Base-by-base conservation (phyloP, 2,113 vertebrate genomes). In the Gallinago undulata region DNA sequence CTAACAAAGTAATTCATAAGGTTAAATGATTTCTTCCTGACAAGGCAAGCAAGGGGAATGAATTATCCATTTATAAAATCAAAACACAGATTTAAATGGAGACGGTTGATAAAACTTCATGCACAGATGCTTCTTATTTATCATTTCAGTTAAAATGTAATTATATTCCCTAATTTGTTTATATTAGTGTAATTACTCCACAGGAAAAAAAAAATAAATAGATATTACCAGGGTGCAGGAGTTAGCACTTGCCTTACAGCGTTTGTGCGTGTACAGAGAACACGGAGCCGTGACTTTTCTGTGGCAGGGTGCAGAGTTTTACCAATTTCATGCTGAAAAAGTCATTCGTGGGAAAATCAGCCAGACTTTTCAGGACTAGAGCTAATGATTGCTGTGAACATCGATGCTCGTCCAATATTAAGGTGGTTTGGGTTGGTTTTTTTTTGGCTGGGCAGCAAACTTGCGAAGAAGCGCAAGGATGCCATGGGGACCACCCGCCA, bases 391-490 rank as follows among this genome's bases (percentile, higher is more conserved):
- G 33, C 51, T 89, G 28, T 50, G 77, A 70, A 13, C 30, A 23
- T 75, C 10, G 22, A 33, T 8, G 23, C 57, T 85, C 80, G 66
- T 87, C 84, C 84, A 53, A 75, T 94, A 57, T 88, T 84, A 86
- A 70, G n/a, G 66, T 97, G 53, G 55, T 33, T 73, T 95, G 84
- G 66, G 31, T 33, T 88, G 53, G 48, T 12, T 84, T 96, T 92
- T 80, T 93, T 96, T 98, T 97, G 94, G 95, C 92, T 98, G 98
- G 98, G 92, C 98, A 99, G 99, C 98, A 99, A 99, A 97, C 99
- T 99, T 89, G 99, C 99, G 3, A 99, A 99, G 97, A 99, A 99
- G 92, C 99, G 99, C 45, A 99, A 99, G 95, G 99, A 99, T 69
- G 99, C 98, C 43, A 99, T 99, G 84, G 99, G 99, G 27, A 99